phyloP scores from a whole-genome alignment of 1,140 invertebrate genomes.

The Hermetia illucens region DNA sequence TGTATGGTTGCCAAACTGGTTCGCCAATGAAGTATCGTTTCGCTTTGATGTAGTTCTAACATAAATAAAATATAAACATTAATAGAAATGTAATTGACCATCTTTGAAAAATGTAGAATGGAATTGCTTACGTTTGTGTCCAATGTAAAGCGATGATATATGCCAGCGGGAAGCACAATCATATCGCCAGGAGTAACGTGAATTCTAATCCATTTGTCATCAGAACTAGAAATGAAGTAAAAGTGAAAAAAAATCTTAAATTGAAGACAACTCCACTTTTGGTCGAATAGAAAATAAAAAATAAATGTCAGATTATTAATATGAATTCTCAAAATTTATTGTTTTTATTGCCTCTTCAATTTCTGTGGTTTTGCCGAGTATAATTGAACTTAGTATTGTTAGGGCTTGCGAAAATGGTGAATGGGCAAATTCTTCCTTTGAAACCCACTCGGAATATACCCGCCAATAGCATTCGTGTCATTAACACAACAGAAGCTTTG shows the following conservation, averaged over 20 bases:
- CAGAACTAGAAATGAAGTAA: constrained; percentile 9
- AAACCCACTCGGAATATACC: no score
- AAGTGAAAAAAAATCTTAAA: not conserved
- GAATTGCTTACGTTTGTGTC: constrained; percentile 49
- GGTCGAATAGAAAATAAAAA: not conserved
- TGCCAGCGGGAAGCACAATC: constrained; percentile 87
- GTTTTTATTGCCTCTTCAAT: no score
- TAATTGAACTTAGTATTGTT: no score
- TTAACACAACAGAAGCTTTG: no score
- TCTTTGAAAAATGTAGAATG: not conserved
- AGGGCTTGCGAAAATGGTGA: no score
- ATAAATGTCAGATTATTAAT: not conserved
- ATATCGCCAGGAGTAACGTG: constrained; percentile 72
- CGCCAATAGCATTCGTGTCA: no score
- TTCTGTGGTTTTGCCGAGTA: no score
- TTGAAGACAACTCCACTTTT: not conserved
- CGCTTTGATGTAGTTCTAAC: constrained; percentile 75
- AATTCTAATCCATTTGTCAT: constrained; percentile 92
- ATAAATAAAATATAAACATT: constrained; percentile 8
- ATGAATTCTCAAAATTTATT: not conserved
- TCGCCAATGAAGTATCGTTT: constrained; percentile 83
- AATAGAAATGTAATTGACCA: not conserved
- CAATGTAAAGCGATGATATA: constrained; percentile 95
- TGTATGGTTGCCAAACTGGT: constrained; percentile 82
- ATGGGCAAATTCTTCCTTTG: no score